A percentile compares a stretch with the other conserved stretches of the same genome.
Evolutionary conservation across 1,140 invertebrate species (phyloP).

Genomic region (Drosophila novamexicana): DNA sequence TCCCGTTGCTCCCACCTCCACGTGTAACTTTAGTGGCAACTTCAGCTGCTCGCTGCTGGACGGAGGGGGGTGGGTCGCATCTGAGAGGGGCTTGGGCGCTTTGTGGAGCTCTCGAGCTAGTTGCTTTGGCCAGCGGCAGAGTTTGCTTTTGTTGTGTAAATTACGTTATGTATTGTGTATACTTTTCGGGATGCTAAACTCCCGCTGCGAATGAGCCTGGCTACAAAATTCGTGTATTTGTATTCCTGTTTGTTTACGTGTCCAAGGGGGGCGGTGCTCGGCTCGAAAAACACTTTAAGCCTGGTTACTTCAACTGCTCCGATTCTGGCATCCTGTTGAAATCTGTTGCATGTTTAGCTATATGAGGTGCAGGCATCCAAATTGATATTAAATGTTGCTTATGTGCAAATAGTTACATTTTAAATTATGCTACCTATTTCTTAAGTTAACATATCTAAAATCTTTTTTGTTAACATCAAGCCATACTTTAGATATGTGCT

Average conservation of each 20-base stretch:
- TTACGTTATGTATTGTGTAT: conserved; percentile 77
- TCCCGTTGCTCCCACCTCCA: background rate
- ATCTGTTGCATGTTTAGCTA: conserved; percentile 40
- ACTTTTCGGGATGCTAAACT: conserved; percentile 60
- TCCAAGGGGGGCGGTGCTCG: background rate
- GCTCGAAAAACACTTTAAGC: conserved; percentile 32
- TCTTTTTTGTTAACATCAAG: too few relatives aligned
- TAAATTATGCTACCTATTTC: too few relatives aligned
- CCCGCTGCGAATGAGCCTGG: conserved; percentile 15
- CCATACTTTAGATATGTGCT: too few relatives aligned
- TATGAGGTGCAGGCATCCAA: background rate
- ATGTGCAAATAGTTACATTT: too few relatives aligned
- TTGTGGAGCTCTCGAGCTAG: conserved; percentile 42
- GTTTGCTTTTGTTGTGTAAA: conserved; percentile 80
- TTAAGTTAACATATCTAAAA: too few relatives aligned
- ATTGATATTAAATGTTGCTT: background rate
- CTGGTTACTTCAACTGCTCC: conserved; percentile 38
- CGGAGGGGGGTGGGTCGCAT: background rate
- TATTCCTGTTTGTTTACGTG: conserved; percentile 8
- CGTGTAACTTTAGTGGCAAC: conserved; percentile 40
- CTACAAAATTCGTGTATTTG: conserved; percentile 43
- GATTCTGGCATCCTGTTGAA: conserved; percentile 53
- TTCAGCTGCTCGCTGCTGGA: conserved; percentile 23
- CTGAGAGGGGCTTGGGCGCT: background rate
- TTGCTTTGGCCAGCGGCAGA: conserved; percentile 64